Evolutionary conservation across 2,113 vertebrate genomes (phyloP), one percentile per base, ranked within the genome.

Genomic region (Chrysemys picta): DNA sequence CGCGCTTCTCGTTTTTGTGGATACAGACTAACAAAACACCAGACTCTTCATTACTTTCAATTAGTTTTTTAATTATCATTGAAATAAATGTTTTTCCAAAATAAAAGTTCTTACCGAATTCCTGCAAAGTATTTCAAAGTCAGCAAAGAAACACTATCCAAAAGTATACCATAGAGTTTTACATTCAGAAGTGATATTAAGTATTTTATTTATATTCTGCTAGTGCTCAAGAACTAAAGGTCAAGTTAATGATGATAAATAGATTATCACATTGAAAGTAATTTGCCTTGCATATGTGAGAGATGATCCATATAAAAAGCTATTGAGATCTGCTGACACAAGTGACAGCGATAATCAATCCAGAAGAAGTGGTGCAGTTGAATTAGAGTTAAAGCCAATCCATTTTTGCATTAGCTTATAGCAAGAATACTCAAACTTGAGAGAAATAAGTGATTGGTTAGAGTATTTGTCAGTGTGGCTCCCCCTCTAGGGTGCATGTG

Each of bases 361-460:
- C 56, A 54, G 59, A 88, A 42, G 50, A 57, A 17, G 38, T 0
- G 2, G 7, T 57, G 21, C 10, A 84, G 16, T n/a, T 72, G 25
- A 35, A 52, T 78, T 56, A 93, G 89, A 2, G 5, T 11, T 79
- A 4, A 89, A 16, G 22, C 22, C 69, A 27, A 5, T 90, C 25
- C 80, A 13, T 50, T 50, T 57, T 2, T 53, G 22, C 2, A 35
- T 83, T 82, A 35, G 84, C 38, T 50, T 9, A 5, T 35, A n/a
- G 87, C 62, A 50, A 16, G 12, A 35, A 2, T 57, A 21, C 6
- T 86, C 27, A 11, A 65, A 65, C 3, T 0, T 80, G 56, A 9
- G 38, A 25, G 35, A 1, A 1, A 1, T 1, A 6, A 25, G 82
- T 8, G 7, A 5, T 72, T 78, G 4, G 57, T 12, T 12, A 62